Evolutionary conservation across 2,797 vertebrate genomes (phyloP).

Genomic region (Bradypus variegatus): DNA sequence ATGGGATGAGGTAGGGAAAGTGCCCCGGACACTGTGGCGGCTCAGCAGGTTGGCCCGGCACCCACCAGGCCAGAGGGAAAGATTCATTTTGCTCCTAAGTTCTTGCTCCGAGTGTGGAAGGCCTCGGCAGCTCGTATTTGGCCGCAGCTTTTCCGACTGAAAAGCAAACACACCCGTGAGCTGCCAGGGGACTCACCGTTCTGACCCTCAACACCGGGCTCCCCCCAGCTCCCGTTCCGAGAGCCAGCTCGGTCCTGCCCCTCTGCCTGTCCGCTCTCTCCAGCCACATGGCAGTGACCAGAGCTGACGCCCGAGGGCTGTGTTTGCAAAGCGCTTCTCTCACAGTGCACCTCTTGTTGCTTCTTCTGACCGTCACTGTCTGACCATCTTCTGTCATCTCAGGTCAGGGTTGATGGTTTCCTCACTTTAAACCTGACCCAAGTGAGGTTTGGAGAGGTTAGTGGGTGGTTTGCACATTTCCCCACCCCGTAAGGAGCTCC

Average conservation of each 20-base stretch:
- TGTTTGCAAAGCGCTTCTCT: background rate
- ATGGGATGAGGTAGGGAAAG: constrained; percentile 38
- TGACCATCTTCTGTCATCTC: background rate
- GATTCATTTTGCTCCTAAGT: background rate
- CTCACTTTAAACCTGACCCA: background rate
- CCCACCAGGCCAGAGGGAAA: background rate
- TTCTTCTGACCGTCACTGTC: background rate
- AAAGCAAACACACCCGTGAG: background rate
- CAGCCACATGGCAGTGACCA: background rate
- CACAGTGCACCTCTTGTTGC: background rate
- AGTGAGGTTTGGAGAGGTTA: background rate
- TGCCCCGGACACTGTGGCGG: background rate
- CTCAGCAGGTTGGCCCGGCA: background rate
- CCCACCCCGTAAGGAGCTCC: background rate
- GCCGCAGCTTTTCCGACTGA: background rate
- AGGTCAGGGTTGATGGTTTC: background rate
- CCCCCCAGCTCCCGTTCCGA: background rate
- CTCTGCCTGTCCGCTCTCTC: too few species aligned
- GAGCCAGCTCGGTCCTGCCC: too few species aligned
- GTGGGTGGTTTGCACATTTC: background rate
- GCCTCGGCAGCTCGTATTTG: background rate
- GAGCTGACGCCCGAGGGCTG: background rate
- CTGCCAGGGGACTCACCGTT: background rate
- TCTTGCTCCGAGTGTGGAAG: background rate
- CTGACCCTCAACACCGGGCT: background rate